These are phyloP conservation scores for Omphaloscelis lunosa DNA, from an alignment of 2,888 invertebrate species.

Conservation along the genomic window DNA sequence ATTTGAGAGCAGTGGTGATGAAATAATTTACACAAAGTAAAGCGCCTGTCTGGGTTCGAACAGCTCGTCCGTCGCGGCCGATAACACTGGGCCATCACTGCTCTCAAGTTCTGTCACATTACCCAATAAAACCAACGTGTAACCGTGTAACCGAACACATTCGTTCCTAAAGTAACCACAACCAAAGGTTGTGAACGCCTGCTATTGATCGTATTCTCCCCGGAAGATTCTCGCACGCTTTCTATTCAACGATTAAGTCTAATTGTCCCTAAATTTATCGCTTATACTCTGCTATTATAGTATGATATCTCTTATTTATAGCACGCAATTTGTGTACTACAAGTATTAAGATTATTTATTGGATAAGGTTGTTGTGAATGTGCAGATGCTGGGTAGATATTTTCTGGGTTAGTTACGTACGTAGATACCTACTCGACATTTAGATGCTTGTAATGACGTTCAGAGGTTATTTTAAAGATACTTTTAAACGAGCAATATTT, in stretches of 20 bases:
- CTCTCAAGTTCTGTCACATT: no score
- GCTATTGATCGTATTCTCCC: constrained; percentile 81
- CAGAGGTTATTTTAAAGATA: no score
- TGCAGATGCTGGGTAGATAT: neutral
- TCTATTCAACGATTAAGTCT: constrained; percentile 87
- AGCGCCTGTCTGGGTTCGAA: no score
- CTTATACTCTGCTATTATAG: constrained; percentile 78
- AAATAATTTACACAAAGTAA: no score
- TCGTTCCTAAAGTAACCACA: neutral
- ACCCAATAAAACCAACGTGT: neutral
- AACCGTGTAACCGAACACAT: neutral
- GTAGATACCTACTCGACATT: neutral
- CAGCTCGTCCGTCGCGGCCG: no score
- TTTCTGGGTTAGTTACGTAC: constrained; percentile 9
- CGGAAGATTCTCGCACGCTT: constrained; percentile 83
- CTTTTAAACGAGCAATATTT: no score
- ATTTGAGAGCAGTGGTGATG: no score
- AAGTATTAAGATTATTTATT: constrained; percentile 59
- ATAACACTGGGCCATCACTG: no score
- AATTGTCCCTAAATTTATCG: constrained; percentile 88
- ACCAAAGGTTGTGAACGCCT: constrained; percentile 74
- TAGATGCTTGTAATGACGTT: no score
- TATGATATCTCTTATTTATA: constrained; percentile 68
- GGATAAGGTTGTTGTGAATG: constrained; percentile 8
- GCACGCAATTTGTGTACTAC: constrained; percentile 57